These are phyloP conservation scores for Cygnus olor DNA, from an alignment of 2,797 vertebrate species.

Conservation along the genomic window DNA sequence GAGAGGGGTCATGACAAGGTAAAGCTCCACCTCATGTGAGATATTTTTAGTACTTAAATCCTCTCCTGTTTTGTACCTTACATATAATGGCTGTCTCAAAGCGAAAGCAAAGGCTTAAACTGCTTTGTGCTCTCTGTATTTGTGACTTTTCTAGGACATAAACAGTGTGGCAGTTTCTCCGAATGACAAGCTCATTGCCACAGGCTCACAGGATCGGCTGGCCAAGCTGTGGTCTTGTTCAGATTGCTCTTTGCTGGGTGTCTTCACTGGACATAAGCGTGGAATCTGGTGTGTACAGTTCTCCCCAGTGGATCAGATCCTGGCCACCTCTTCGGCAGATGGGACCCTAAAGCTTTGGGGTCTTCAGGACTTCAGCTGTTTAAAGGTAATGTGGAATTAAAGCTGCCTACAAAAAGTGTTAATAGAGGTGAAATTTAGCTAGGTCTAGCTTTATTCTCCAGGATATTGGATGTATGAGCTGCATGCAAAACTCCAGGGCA, in stretches of 20 bases:
- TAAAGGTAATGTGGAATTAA: slow-evolving; percentile 83
- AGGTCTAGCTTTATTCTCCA: not conserved
- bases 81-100: rapidly evolving
- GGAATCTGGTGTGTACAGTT: slow-evolving; percentile 95
- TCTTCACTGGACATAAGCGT: slow-evolving; percentile 90
- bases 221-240: slow-evolving; percentile 92
- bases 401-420: not conserved
- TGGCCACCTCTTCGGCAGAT: slow-evolving; percentile 92
- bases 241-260: slow-evolving; percentile 83
- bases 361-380: slow-evolving; percentile 92
- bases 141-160: slow-evolving; percentile 82
- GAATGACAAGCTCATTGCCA: slow-evolving; percentile 93
- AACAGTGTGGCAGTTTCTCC: slow-evolving; percentile 93
- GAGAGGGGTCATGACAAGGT: slow-evolving; percentile 92
- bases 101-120: not conserved
- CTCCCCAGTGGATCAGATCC: slow-evolving; percentile 92
- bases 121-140: not conserved
- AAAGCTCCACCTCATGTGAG: not conserved
- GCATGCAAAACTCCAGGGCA: not conserved
- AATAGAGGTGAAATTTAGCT: not conserved
- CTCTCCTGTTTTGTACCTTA: not conserved
- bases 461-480: not conserved
- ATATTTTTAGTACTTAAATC: rapidly evolving
- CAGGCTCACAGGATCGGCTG: slow-evolving; percentile 92
- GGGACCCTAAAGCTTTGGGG: slow-evolving; percentile 92